Evolutionary conservation across 2,888 invertebrate species (phyloP), one percentile per base, ranked within the genome.

Genomic region (Tryphoninae sp.): DNA sequence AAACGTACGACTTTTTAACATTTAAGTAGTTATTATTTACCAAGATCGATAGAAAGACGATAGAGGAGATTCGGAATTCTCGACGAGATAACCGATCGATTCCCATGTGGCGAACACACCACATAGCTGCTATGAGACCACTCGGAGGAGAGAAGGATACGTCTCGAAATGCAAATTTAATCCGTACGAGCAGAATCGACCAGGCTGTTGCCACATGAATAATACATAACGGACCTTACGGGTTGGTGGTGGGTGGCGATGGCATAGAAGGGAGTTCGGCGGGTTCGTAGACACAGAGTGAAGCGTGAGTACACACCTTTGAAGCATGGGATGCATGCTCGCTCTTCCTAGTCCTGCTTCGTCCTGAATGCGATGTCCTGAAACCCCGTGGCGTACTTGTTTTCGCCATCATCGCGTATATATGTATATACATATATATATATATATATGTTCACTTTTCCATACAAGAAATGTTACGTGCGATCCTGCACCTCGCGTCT

Each of bases 81-180:
- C 26, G 22, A 13, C 13, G 16, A 33, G 13, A 33, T 58, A 49
- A 33, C 13, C 19, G 51, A 75, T 75, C 62, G 77, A 53, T 65
- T 61, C 59, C 11, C 42, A 51, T 9, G 23, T 40, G 33, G 53
- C 40, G 33, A 45, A 62, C 40, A 55, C 22, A 22, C 33, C 53
- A 61, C n/a, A 68, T n/a, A 8, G 61, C 11, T 61, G 51, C 51
- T 16, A 67, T 19, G n/a, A n/a, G 65, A 73, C 26, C 72, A 74
- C 51, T 71, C 71, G 69, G 80, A 45, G 42, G 11, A 16, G 55
- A 73, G 81, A 64, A 74, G 75, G 84, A 87, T 87, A 84, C 86
- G 85, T 88, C 87, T 87, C 85, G 86, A 87, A 86, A 88, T 88
- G 88, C 88, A 88, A 87, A 88, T 88, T 87, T 86, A 85, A 88